Conservation (phyloP, 2,797 vertebrate genomes). For the Acrossocheilus fasciatus region DNA sequence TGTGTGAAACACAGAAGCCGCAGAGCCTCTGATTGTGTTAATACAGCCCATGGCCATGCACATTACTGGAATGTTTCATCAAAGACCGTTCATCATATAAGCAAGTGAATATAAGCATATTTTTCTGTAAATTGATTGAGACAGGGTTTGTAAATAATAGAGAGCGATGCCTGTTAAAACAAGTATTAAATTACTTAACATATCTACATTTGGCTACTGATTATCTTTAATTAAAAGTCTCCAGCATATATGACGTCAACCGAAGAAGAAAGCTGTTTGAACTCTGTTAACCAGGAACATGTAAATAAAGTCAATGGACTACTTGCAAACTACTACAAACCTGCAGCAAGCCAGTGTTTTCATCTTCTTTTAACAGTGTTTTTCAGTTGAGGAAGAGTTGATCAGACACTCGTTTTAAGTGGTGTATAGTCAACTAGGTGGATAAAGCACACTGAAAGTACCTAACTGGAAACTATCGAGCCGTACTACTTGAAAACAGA, state of each 20-base stretch:
- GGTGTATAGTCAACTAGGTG: background rate
- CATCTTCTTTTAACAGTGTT: no score
- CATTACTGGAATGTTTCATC: background rate
- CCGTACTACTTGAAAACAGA: background rate
- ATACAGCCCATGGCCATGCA: background rate
- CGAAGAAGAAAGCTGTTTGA: no score
- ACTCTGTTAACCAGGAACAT: background rate
- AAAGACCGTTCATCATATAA: background rate
- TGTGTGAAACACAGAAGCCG: background rate
- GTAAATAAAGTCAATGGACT: background rate
- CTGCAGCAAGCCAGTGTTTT: no score
- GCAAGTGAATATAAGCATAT: background rate
- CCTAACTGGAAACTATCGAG: background rate
- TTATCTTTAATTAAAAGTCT: background rate
- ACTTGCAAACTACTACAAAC: no score
- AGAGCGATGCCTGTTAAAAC: background rate
- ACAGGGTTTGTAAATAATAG: background rate
- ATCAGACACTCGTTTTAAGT: background rate
- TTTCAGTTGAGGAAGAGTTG: background rate
- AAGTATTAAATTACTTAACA: background rate
- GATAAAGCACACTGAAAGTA: background rate
- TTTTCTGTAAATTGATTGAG: background rate
- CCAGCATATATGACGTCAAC: background rate
- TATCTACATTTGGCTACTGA: background rate
- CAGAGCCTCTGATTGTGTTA: background rate